phyloP scores from a whole-genome alignment of 2,888 invertebrate genomes.

The Cryptus viduatorius region DNA sequence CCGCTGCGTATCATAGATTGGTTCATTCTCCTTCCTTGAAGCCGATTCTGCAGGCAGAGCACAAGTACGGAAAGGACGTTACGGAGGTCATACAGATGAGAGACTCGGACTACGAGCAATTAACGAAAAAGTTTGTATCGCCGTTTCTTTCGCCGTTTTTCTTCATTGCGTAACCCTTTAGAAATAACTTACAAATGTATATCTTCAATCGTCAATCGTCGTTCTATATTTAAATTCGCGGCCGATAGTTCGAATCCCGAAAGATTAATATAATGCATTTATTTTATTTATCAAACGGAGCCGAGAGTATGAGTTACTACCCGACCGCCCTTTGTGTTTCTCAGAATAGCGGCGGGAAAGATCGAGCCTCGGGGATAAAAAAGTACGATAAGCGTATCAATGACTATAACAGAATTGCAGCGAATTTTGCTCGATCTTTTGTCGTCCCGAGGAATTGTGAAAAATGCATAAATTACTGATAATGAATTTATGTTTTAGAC shows the following conservation, averaged over 20 bases:
- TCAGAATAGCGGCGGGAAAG: neutral
- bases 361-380: neutral
- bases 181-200: neutral
- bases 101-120: conserved; percentile 89
- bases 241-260: conserved; percentile 2
- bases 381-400: no score
- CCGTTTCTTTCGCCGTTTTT: neutral
- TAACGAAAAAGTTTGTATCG: conserved; percentile 88
- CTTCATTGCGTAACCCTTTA: neutral
- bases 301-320: neutral
- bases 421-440: no score
- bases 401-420: no score
- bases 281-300: neutral
- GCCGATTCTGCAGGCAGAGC: conserved; percentile 95
- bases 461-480: neutral
- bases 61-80: conserved; percentile 93
- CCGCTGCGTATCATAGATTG: conserved; percentile 92
- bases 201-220: neutral
- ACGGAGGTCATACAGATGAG: conserved; percentile 90
- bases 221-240: conserved; percentile 9
- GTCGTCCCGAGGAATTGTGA: no score
- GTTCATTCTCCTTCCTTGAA: conserved; percentile 95
- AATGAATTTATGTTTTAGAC: conserved; percentile 86
- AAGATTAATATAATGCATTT: conserved; percentile 5
- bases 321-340: neutral